Base-by-base conservation (phyloP, 2,113 vertebrate genomes). In the Shinisaurus crocodilurus region DNA sequence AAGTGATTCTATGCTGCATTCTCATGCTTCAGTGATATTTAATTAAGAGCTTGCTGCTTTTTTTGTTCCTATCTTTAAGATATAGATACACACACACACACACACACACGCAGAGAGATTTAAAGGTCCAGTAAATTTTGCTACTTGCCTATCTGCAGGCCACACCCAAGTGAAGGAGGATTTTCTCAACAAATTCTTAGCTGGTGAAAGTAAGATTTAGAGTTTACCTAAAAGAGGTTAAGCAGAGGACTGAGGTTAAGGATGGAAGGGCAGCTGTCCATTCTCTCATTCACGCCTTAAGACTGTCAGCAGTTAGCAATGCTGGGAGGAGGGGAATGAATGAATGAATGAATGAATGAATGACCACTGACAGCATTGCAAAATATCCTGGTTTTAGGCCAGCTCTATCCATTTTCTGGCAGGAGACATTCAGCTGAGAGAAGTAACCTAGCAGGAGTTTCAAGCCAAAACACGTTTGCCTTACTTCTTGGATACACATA, bases 311-410 rank as follows among this genome's bases (percentile, higher is more conserved):
- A 27, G 65, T 94, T 92, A 88, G 91, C 90, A 93, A 80, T 88
- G 48, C 87, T 85, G 85, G n/a, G n/a, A n/a, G 89, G 88, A 88
- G 81, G 48, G 48, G 32, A 50, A 90, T 91, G n/a, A 89, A 79
- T 87, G 54, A 93, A 94, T 93, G 91, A 95, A 95, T 93, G 88
- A 90, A 92, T 34, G 90, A 96, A 96, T 90, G 88, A 94, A 90
- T 72, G 87, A 50, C 37, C 48, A 60, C 37, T 74, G 80, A 89
- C 88, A 95, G 76, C 91, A 89, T 91, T 94, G 80, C 89, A 91
- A 94, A 94, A 95, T 90, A 92, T 85, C 40, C 91, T 95, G 94
- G 90, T 95, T 92, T 25, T 0, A 86, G 88, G 96, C 92, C 96
- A 95, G 81, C 60, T 94, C 85, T 90, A 92, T 90, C 93, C 89